These are phyloP conservation scores for Takifugu bimaculatus DNA, from an alignment of 2,113 vertebrate species.

Conservation along the genomic window DNA sequence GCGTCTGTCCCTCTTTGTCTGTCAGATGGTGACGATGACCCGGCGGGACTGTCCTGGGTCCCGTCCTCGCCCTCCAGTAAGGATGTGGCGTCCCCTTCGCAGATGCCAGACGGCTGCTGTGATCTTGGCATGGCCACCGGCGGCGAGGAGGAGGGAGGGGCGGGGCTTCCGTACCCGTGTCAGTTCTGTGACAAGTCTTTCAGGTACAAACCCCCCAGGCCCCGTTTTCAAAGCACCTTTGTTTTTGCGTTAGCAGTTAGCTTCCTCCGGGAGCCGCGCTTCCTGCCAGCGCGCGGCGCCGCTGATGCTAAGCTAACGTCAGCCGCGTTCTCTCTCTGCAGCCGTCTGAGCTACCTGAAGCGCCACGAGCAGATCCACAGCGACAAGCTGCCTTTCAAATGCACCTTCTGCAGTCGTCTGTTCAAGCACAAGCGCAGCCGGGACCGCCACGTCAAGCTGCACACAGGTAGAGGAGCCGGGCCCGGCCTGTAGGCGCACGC, in stretches of 20 bases:
- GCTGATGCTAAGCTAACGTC: not conserved
- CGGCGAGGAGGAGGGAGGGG: constrained; percentile 94
- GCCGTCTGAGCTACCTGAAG: constrained; percentile 97
- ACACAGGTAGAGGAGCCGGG: constrained; percentile 79
- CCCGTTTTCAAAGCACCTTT: not conserved
- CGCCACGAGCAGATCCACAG: constrained; percentile 99
- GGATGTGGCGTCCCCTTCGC: constrained; percentile 97
- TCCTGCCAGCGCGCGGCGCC: too few relatives aligned
- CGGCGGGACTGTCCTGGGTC: constrained; percentile 93
- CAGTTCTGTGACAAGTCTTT: constrained; percentile 99
- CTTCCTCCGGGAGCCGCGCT: too few relatives aligned
- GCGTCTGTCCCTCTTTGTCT: constrained; percentile 59
- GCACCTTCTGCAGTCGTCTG: constrained; percentile 97
- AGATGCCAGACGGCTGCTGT: constrained; percentile 95
- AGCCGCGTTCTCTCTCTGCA: constrained; percentile 1
- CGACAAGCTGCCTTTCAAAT: constrained; percentile 99
- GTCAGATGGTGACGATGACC: constrained; percentile 98
- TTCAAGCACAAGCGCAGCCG: constrained; percentile 99
- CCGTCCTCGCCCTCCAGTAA: constrained; percentile 99
- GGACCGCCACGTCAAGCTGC: constrained; percentile 96
- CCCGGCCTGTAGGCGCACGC: not conserved
- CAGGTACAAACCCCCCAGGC: constrained; percentile 64
- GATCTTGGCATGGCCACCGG: constrained; percentile 93
- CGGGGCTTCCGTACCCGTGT: constrained; percentile 96
- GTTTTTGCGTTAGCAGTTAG: not conserved